Percentiles rank a stretch among this genome's conserved stretches.
Conservation (phyloP, 2,888 invertebrate species). For the Nesidiocoris tenuis region DNA sequence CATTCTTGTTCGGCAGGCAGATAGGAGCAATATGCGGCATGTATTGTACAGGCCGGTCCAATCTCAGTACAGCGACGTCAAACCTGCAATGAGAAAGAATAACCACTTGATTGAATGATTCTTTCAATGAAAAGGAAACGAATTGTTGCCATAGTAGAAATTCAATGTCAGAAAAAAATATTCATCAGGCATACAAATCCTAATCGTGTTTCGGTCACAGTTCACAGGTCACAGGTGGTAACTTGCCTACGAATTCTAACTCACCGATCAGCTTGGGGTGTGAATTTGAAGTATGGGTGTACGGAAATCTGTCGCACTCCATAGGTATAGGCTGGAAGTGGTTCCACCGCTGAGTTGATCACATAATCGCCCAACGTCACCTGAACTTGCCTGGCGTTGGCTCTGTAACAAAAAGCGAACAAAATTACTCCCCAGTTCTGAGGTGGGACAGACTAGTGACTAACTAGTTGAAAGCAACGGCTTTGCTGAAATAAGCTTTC, state of each 20-base stretch:
- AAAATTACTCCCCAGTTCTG: neutral
- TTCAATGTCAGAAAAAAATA: no score
- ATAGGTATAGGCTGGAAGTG: constrained; percentile 86
- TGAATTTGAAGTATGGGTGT: constrained; percentile 89
- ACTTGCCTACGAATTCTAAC: no score
- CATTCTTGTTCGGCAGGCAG: constrained; percentile 84
- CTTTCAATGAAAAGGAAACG: no score
- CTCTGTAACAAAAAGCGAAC: constrained; percentile 58
- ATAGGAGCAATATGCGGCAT: constrained; percentile 90
- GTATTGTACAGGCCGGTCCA: constrained; percentile 86
- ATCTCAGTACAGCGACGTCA: constrained; percentile 83
- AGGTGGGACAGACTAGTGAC: neutral
- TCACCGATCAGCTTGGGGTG: constrained; percentile 64
- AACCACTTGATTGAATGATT: no score
- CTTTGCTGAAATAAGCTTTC: no score
- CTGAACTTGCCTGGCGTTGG: constrained; percentile 84
- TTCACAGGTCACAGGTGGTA: neutral
- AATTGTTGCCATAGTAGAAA: no score
- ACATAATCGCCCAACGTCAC: constrained; percentile 91
- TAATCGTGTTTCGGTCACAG: no score
- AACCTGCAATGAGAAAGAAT: constrained; percentile 62
- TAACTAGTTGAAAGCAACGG: no score
- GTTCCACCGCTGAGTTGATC: constrained; percentile 88
- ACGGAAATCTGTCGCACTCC: constrained; percentile 87
- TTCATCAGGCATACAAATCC: no score